phyloP scores from a whole-genome alignment of 2,797 vertebrate genomes.

The Poeciliopsis infans region DNA sequence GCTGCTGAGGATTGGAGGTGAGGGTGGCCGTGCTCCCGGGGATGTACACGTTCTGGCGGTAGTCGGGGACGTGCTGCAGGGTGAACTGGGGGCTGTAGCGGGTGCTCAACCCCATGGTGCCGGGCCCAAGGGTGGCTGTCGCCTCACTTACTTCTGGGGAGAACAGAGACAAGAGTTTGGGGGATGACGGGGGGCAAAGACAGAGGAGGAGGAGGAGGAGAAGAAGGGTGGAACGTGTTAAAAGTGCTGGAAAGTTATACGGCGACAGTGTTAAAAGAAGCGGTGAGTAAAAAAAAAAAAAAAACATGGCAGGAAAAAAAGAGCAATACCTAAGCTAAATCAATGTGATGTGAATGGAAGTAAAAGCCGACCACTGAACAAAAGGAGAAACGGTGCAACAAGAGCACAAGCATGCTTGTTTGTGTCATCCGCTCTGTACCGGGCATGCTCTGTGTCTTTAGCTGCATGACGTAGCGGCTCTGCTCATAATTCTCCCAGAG shows the following conservation, averaged over 20 bases:
- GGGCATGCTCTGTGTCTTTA: conserved; percentile 35
- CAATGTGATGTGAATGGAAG: not conserved
- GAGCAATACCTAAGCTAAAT: not conserved
- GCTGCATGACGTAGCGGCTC: conserved; percentile 68
- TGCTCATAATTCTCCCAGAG: conserved; percentile 74
- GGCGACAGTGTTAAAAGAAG: conserved; percentile 34
- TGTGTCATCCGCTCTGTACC: conserved; percentile 39
- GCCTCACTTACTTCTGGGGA: conserved; percentile 89
- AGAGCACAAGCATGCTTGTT: conserved; percentile 1
- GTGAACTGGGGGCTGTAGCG: conserved; percentile 98
- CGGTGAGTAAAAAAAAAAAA: conserved; percentile 13
- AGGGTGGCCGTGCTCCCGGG: conserved; percentile 96
- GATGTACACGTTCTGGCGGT: conserved; percentile 98
- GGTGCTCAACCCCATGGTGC: conserved; percentile 95
- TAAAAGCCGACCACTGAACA: not conserved
- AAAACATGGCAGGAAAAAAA: conserved; percentile 4
- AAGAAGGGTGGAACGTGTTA: conserved; percentile 65
- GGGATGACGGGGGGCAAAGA: conserved; percentile 38
- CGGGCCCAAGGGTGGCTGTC: conserved; percentile 88
- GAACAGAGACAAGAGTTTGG: conserved; percentile 61
- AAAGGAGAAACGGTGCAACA: not conserved
- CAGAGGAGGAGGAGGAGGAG: conserved; percentile 25
- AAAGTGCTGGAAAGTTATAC: conserved; percentile 30
- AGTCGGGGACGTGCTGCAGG: conserved; percentile 97
- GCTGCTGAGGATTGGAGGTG: conserved; percentile 87